Base-by-base conservation (phyloP, 2,888 invertebrate species). In the Cerceris rybyensis region DNA sequence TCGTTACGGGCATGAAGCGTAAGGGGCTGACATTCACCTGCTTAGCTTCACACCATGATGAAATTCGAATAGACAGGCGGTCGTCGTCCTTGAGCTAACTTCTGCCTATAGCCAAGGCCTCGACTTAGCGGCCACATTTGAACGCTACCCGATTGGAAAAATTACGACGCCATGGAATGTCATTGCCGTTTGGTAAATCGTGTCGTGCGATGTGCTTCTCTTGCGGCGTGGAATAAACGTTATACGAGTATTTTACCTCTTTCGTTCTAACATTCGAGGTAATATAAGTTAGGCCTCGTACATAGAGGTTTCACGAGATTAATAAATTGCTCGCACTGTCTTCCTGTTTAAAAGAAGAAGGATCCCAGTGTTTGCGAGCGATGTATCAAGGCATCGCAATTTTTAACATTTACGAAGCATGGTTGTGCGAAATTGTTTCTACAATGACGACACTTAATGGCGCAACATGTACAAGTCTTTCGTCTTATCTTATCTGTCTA, bases 71-170 rank as follows among this genome's bases (percentile, higher is more conserved):
- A 84, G 79, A 86, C 78, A 79, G 80, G 63, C 84, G 79, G 79
- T 80, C 70, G 85, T 75, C 82, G 86, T 85, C 90, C 90, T 86
- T 90, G 90, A 86, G 87, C 90, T 86, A 88, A 87, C 90, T 90
- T 90, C 85, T 84, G 79, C 86, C 73, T 82, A 76, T 58, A 86
- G 60, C 76, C 86, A 86, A 86, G 85, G 85, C 70, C 73, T 68
- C 77, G 75, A 11, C 70, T 76, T 78, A 78, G 67, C 76, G 50
- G 75, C 76, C 70, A 85, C 84, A 78, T 86, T 68, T 78, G 84
- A 80, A 80, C 75, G 78, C 73, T 78, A 72, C 79, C 67, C 77
- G 85, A 86, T 86, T 82, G 80, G 83, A 83, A 84, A 86, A 83
- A 86, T 85, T 55, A 79, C 80, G 76, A 84, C 81, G 84, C 87